phyloP scores from a whole-genome alignment of 2,113 vertebrate genomes.

The Carassius auratus region DNA sequence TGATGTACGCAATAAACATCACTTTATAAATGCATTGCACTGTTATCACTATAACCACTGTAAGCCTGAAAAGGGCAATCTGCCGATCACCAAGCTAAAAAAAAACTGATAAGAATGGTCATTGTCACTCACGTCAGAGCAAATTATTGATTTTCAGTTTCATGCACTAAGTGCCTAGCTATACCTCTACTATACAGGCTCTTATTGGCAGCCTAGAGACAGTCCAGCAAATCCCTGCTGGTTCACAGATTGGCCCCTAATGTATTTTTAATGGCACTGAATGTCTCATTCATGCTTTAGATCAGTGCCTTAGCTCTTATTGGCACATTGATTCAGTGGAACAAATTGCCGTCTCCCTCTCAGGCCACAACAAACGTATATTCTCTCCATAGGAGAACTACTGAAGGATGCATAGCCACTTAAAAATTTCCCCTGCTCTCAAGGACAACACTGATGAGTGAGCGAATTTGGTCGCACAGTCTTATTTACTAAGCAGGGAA shows the following conservation, averaged over 20 bases:
- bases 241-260: constrained; percentile 40
- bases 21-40: neutral
- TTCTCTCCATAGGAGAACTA: neutral
- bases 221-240: constrained; percentile 40
- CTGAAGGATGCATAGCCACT: constrained; percentile 18
- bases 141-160: constrained; percentile 36
- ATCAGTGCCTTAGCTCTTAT: constrained; percentile 29
- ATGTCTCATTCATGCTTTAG: constrained; percentile 14
- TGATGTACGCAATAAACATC: constrained; percentile 3
- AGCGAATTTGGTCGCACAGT: neutral
- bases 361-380: constrained; percentile 7
- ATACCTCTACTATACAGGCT: neutral
- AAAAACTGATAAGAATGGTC: constrained; percentile 24
- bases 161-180: constrained; percentile 20
- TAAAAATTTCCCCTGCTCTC: neutral
- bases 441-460: constrained; percentile 13
- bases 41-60: constrained; percentile 1
- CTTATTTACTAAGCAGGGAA: neutral
- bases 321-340: constrained; percentile 39
- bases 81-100: constrained; percentile 2
- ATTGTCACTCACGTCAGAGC: neutral
- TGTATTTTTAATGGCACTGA: constrained; percentile 47
- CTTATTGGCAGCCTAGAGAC: constrained; percentile 45
- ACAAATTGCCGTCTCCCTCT: constrained; percentile 29
- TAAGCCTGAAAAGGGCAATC: constrained; percentile 23